Evolutionary conservation across 2,113 vertebrate species (phyloP).

Genomic region (Entosphenus tridentatus): DNA sequence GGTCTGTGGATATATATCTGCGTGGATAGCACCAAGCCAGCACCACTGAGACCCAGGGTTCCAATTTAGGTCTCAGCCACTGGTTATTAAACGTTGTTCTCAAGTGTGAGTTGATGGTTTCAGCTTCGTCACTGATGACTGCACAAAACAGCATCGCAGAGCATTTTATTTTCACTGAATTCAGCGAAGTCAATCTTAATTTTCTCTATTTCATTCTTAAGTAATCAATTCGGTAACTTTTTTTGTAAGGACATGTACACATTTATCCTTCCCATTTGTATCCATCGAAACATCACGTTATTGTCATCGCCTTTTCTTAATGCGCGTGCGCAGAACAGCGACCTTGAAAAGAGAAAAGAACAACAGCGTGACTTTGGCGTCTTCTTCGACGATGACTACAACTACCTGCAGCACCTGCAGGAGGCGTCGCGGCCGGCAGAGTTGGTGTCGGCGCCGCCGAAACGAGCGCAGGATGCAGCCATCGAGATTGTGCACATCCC

Average conservation of each 20-base stretch:
- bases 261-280: background rate
- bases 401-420: conserved; percentile 86
- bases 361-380: conserved; percentile 65
- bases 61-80: too few relatives aligned
- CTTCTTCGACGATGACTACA: conserved; percentile 83
- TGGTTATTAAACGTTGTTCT: too few relatives aligned
- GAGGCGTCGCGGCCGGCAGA: conserved; percentile 31
- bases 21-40: too few relatives aligned
- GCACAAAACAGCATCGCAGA: too few relatives aligned
- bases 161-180: too few relatives aligned
- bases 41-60: too few relatives aligned
- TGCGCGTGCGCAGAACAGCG: conserved; percentile 17
- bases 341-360: conserved; percentile 30
- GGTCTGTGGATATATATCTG: too few relatives aligned
- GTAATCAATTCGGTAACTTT: background rate
- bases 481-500: too few relatives aligned
- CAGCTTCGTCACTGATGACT: too few relatives aligned
- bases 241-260: background rate
- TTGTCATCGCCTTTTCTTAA: background rate
- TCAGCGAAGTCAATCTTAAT: too few relatives aligned
- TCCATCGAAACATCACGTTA: background rate
- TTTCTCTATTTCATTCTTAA: too few relatives aligned
- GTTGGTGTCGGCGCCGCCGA: conserved; percentile 25
- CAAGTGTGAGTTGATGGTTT: too few relatives aligned
- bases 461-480: background rate